Base-by-base conservation (phyloP, 2,113 vertebrate species). In the Nothoprocta pentlandii region DNA sequence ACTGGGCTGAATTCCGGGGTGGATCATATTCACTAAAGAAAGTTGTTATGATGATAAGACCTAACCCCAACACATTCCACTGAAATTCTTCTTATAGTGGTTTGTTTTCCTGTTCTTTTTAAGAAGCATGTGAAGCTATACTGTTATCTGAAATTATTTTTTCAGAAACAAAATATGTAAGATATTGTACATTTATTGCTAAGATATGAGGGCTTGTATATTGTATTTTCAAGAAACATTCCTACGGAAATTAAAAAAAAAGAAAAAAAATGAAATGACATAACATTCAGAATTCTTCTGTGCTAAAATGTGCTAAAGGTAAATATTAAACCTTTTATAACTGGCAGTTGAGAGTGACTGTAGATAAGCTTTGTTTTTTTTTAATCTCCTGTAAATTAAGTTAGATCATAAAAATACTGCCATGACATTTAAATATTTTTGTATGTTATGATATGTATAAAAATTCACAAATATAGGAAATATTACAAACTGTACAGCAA, bases 1-100 rank as follows among this genome's bases (percentile, higher is more conserved):
- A 99, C 96, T 99, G 99, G 99, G 99, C 99, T 1, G 99, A 99
- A 95, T 99, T 99, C 98, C 98, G 99, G 62, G 99, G 99, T 28
- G 99, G 99, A 9, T 99, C 99, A 15, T 99, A 99, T 73, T 99
- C 99, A 1, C 97, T 99, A 9, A 99, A 99, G 97, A 99, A 99
- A 97, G 99, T 99, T 73, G 98, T 99, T 83, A 99, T 99, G 99
- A 99, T 99, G 99, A 99, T 99, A 92, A 98, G 99, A 78, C 99
- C 99, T 30, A 99, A 99, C 62, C 98, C 99, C 36, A 99, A 99
- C 96, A 99, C 99, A 41, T 99, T 99, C 97, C 99, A 99, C 94
- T 99, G 97, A 98, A 92, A 66, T 49, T 59, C 36, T 49, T 84
- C 62, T 69, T 69, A 61, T 80, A 63, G 58, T 71, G 39, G 47